These are phyloP conservation scores for Rhinolophus sinicus DNA, from an alignment of 2,113 vertebrate species.

Conservation along the genomic window DNA sequence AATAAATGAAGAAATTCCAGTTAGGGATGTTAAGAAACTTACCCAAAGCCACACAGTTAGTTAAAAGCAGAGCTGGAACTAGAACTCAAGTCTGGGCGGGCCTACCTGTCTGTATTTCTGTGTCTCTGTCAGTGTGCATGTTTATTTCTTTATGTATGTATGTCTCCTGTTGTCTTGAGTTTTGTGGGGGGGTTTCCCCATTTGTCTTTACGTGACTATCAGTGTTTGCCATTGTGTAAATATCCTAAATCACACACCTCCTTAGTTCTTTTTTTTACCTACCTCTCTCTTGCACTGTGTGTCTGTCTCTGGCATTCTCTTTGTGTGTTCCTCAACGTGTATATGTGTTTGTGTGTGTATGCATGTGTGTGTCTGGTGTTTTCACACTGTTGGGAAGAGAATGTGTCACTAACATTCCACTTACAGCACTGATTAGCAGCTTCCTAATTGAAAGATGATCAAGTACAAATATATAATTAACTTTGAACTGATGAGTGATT, in stretches of 20 bases:
- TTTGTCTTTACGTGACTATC: slow-evolving; percentile 7
- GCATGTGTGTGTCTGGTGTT: not conserved
- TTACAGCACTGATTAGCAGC: slow-evolving; percentile 75
- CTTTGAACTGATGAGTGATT: slow-evolving; percentile 80
- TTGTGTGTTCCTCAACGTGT: not conserved
- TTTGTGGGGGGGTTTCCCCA: not conserved
- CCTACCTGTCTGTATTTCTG: not conserved
- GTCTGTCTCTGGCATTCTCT: slow-evolving; percentile 4
- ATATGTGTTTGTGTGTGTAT: no score
- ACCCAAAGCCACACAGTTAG: not conserved
- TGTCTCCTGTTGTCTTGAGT: not conserved
- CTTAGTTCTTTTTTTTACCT: not conserved
- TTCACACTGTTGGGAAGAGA: slow-evolving; percentile 52
- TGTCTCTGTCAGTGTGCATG: not conserved
- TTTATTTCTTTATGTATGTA: not conserved
- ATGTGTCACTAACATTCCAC: slow-evolving; percentile 64
- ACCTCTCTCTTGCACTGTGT: not conserved
- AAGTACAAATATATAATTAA: slow-evolving; percentile 83
- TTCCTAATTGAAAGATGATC: slow-evolving; percentile 83
- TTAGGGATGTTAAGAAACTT: slow-evolving; percentile 37
- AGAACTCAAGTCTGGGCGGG: not conserved
- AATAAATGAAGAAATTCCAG: slow-evolving; percentile 57
- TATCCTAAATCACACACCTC: not conserved
- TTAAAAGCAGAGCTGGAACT: not conserved
- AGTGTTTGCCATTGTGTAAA: not conserved